Evolutionary conservation across 2,797 vertebrate genomes (phyloP).

Genomic region (Trichosurus vulpecula): DNA sequence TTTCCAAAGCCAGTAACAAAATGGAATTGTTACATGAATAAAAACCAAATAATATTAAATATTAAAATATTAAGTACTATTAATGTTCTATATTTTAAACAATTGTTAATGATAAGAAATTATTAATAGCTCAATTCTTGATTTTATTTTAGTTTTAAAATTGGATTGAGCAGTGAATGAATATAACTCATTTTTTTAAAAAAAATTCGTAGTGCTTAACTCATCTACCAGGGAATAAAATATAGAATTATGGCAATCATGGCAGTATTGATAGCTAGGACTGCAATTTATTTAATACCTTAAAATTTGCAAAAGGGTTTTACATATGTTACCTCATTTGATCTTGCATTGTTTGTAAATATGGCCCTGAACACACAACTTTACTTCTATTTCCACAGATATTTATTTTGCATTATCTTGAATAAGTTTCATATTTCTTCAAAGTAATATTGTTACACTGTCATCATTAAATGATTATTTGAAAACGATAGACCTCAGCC

Average conservation of each 20-base stretch:
- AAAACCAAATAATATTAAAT: slow-evolving; percentile 9
- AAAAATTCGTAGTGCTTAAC: slow-evolving; percentile 3
- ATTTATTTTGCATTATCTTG: neutral
- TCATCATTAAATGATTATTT: slow-evolving; percentile 10
- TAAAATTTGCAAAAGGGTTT: slow-evolving; percentile 2
- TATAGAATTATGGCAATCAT: neutral
- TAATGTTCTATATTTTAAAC: neutral
- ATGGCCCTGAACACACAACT: neutral
- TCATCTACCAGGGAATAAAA: neutral
- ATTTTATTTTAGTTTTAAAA: slow-evolving; percentile 35
- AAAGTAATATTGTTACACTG: neutral
- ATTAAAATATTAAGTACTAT: neutral
- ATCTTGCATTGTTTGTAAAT: slow-evolving; percentile 20
- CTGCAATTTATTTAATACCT: slow-evolving; percentile 20
- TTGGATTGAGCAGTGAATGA: slow-evolving; percentile 3
- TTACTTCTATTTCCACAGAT: neutral
- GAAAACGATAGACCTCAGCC: slow-evolving; percentile 24
- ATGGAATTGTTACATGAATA: neutral
- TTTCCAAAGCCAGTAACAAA: neutral
- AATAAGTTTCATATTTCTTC: neutral
- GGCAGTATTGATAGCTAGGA: slow-evolving; percentile 7
- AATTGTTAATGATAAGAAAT: slow-evolving; percentile 27
- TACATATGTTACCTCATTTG: slow-evolving; percentile 35
- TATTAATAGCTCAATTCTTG: slow-evolving; percentile 1
- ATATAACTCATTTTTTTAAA: neutral